A percentile compares a stretch with the other conserved stretches of the same genome.
Conservation (phyloP, 2,888 invertebrate species). For the Agonopterix subpropinquella region DNA sequence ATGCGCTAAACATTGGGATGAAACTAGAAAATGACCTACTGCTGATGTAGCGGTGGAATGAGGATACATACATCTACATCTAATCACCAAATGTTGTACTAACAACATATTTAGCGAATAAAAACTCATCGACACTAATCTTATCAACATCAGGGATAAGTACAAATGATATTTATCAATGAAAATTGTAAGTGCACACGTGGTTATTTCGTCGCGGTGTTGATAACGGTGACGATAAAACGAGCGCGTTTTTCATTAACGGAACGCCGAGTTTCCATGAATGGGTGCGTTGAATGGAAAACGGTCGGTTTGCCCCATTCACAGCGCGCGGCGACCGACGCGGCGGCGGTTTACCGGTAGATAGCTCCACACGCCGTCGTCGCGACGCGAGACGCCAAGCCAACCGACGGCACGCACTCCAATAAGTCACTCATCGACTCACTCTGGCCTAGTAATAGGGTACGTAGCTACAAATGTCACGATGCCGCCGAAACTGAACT, state of each 20-base stretch:
- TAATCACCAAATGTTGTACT: not conserved
- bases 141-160: constrained; percentile 21
- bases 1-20: constrained; percentile 2
- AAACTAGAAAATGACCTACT: constrained; percentile 5
- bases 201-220: constrained; percentile 35
- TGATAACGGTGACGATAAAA: constrained; percentile 49
- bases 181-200: constrained; percentile 43
- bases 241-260: constrained; percentile 67
- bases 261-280: constrained; percentile 68
- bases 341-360: constrained; percentile 9
- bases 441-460: constrained; percentile 13
- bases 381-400: constrained; percentile 21
- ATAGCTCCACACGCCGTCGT: constrained; percentile 8
- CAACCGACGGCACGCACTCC: constrained; percentile 16
- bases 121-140: constrained; percentile 2
- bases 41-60: not conserved
- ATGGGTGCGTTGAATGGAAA: constrained; percentile 68
- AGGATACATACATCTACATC: not conserved
- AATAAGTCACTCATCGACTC: constrained; percentile 17
- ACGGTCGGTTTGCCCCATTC: constrained; percentile 60
- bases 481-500: constrained; percentile 8
- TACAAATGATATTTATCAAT: constrained; percentile 33
- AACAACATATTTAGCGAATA: not conserved
- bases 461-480: constrained; percentile 8
- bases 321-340: constrained; percentile 22